Base-by-base conservation (phyloP, 2,888 invertebrate species). In the Melanostoma mellinum region DNA sequence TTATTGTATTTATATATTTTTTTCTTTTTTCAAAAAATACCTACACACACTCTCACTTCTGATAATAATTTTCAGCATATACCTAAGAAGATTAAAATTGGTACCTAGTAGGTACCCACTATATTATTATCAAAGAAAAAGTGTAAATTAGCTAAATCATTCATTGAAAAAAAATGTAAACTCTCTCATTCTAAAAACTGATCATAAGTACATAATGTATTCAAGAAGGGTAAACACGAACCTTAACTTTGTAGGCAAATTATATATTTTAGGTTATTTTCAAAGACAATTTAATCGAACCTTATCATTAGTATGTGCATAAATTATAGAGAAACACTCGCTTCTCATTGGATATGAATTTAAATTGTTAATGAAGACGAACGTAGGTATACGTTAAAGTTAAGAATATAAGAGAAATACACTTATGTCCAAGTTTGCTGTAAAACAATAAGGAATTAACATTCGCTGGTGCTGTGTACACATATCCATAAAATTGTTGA, bases 291-390 rank as follows among this genome's bases (percentile, higher is more conserved):
- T 60, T 42, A 44, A 61, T 46, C 35, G 35, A 61, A 61, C 61
- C 46, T 5, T 10, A 61, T 61, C 61, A 61, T 61, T 61, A 61
- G 10, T 61, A 61, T 61, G 61, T 10, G 46, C 61, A 61, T 61
- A 35, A 46, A 61, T 61, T 61, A 61, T 46, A 20, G 32, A 60
- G 44, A 6, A 60, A 60, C n/a, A 44, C 61, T 46, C 20, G 2
- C 20, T 61, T 3, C 48, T 48, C 36, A 48, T 48, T 61, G 46
- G 36, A 9, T 9, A 36, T 0, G 20, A 20, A 40, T 48, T 58
- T 58, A 50, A 69, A 58, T 69, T 50, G 33, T 58, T 44, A 68
- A 46, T 36, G 33, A 65, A 55, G 55, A 2, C 35, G 38, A 69
- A 56, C n/a, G 5, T 32, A 10, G 50, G 32, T 9, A 44, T 40